Conservation (phyloP, 1,140 invertebrate species). For the Saccostrea cuccullata region DNA sequence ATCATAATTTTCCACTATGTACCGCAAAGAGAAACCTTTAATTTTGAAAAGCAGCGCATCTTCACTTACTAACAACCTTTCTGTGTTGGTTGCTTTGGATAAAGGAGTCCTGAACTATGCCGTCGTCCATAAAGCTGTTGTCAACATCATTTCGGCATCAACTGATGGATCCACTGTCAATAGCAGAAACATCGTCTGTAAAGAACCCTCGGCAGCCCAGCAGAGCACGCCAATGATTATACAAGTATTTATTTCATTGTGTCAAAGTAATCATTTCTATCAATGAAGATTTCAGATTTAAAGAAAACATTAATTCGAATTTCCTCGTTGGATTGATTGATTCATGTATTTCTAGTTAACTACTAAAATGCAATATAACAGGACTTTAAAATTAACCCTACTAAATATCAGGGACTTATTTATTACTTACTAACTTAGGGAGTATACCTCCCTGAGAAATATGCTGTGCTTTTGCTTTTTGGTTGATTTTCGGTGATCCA, state of each 20-base stretch:
- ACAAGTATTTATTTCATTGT: constrained; percentile 63
- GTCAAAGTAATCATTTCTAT: background rate
- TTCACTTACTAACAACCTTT: constrained; percentile 73
- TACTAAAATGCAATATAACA: background rate
- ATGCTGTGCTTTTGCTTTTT: too few relatives aligned
- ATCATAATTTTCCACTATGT: constrained; percentile 60
- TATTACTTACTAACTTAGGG: too few relatives aligned
- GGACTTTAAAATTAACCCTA: too few relatives aligned
- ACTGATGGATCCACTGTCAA: constrained; percentile 72
- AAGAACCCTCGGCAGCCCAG: constrained; percentile 73
- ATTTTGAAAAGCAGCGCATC: constrained; percentile 73
- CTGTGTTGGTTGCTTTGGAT: constrained; percentile 65
- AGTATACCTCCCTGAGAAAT: too few relatives aligned
- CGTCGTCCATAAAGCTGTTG: constrained; percentile 74
- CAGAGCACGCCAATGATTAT: constrained; percentile 70
- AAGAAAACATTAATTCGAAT: background rate
- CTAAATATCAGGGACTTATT: too few relatives aligned
- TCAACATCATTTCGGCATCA: constrained; percentile 71
- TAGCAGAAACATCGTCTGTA: constrained; percentile 74
- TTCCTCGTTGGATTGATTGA: background rate
- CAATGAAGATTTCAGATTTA: background rate
- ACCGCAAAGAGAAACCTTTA: constrained; percentile 75
- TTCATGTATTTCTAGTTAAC: background rate
- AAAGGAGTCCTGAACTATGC: constrained; percentile 72
- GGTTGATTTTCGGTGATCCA: too few relatives aligned